phyloP scores from a whole-genome alignment of 2,113 vertebrate species.

The Physeter macrocephalus region DNA sequence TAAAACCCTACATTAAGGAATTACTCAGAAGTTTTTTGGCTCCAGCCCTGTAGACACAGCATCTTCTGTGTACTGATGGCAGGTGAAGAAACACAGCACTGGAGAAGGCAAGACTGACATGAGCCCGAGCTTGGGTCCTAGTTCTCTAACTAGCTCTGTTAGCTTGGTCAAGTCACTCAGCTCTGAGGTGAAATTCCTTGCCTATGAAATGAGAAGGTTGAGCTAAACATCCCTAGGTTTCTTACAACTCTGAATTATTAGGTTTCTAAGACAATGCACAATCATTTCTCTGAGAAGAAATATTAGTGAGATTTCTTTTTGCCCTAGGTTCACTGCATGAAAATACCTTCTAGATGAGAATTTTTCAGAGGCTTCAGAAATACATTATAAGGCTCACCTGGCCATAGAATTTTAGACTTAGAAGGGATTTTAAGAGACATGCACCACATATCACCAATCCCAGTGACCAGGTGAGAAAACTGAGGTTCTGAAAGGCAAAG shows the following conservation, averaged over 20 bases:
- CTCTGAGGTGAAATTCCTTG: neutral
- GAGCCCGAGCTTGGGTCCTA: neutral
- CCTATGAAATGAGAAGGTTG: neutral
- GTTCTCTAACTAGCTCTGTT: neutral
- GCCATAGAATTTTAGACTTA: neutral
- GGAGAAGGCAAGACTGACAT: neutral
- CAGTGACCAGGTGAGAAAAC: neutral
- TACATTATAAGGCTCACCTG: neutral
- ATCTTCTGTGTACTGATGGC: neutral
- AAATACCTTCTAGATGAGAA: neutral
- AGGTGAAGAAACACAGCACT: neutral
- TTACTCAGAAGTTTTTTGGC: neutral
- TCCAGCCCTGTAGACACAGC: neutral
- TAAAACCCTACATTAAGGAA: slow-evolving; percentile 36
- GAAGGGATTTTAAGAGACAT: neutral
- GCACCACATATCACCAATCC: neutral
- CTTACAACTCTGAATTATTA: neutral
- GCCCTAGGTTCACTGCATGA: neutral
- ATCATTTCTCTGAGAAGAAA: neutral
- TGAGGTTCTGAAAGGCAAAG: neutral
- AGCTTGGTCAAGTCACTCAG: neutral
- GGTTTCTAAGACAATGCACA: neutral
- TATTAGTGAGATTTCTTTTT: neutral
- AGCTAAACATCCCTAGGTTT: neutral
- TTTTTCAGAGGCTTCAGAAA: neutral